A percentile compares a stretch with the other conserved stretches of the same genome.
phyloP scores from a whole-genome alignment of 2,113 vertebrate species.

The Geococcyx californianus region DNA sequence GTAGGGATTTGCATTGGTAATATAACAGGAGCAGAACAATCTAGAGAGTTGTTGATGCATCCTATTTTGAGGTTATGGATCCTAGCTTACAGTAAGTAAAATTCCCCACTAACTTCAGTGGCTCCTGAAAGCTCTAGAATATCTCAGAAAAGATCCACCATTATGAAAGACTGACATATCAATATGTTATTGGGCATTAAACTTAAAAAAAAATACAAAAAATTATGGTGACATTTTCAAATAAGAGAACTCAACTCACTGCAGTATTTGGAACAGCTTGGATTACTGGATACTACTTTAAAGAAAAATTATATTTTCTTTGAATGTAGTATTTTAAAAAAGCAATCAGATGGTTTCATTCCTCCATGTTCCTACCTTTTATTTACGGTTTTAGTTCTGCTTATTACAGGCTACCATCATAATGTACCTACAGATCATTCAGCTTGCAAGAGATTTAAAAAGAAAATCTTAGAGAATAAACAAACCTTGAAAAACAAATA shows the following conservation, averaged over 20 bases:
- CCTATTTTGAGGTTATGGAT: neutral
- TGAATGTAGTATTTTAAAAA: neutral
- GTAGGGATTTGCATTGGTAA: slow-evolving; percentile 42
- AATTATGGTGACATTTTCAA: neutral
- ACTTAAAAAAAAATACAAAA: neutral
- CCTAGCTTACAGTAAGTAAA: neutral
- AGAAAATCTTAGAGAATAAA: neutral
- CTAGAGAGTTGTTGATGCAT: neutral
- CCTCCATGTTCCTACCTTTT: neutral
- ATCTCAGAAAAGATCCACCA: neutral
- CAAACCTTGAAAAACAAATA: neutral
- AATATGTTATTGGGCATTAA: neutral
- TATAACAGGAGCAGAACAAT: slow-evolving; percentile 8
- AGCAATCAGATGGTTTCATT: neutral
- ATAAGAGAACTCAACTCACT: neutral
- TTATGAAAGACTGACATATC: neutral
- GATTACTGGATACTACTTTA: neutral
- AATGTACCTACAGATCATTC: neutral
- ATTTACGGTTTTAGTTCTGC: neutral
- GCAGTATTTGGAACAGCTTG: neutral
- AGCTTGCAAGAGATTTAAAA: neutral
- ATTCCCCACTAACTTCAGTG: neutral
- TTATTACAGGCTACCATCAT: neutral
- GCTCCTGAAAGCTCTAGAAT: neutral
- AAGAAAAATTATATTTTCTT: neutral